Base-by-base conservation (phyloP, 2,797 vertebrate genomes). In the Falco peregrinus region DNA sequence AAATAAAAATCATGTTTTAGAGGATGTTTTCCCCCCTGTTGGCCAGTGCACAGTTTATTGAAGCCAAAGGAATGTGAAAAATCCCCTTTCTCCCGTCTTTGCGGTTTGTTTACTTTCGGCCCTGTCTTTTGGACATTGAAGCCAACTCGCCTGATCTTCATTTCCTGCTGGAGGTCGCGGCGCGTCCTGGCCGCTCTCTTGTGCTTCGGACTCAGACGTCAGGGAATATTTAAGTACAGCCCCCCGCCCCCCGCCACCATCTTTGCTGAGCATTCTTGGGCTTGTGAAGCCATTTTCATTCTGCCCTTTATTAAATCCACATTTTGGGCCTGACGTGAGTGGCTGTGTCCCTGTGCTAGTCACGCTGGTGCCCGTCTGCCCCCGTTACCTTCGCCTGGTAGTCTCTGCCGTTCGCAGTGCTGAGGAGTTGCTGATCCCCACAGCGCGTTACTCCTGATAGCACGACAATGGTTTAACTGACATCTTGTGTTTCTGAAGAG, bases 41-140 rank as follows among this genome's bases (percentile, higher is more conserved):
- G 77, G 93, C 94, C 80, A 74, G 70, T 87, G 67, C 2, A 1
- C 92, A 84, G 90, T 92, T 90, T 86, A 81, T 81, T 88, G 91
- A 95, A 97, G 95, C 97, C 94, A 97, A 96, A 96, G 83, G 95
- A 96, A 96, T 93, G 69, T 94, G 80, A 91, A 96, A 89, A 94
- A 91, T 77, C 56, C 88, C 92, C 45, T 88, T 94, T 81, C 59
- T 87, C 85, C 47, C 7, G 0, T 93, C 84, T 47, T 6, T 95
- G 91, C 16, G 5, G 43, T 92, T 92, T 94, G 73, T 95, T 96
- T 95, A 70, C 54, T 88, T 80, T 93, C 48, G 92, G 77, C 82
- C 79, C 93, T 67, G 11, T 95, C n/a, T 74, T 89, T 60, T 64
- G 77, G 76, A 90, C 25, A 0, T 19, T n/a, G 53, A 82, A 90